A percentile compares a stretch with the other conserved stretches of the same genome.
Evolutionary conservation across 2,888 invertebrate species (phyloP).

Genomic region (Scrobipalpa atriplicella): DNA sequence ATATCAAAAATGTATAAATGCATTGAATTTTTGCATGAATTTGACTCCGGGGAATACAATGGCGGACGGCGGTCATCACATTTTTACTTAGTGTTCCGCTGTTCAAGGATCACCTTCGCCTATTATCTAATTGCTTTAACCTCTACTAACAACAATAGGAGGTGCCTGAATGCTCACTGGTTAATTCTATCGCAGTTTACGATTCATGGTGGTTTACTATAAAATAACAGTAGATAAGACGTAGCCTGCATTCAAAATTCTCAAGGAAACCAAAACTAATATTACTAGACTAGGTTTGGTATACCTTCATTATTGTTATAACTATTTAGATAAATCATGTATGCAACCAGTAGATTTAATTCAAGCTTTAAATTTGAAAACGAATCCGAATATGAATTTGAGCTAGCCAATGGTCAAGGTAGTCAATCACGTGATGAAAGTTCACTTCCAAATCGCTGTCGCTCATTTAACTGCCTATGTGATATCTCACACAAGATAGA

Average conservation of each 20-base stretch:
- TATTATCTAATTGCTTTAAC: conserved; percentile 73
- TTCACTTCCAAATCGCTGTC: not conserved
- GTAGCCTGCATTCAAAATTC: no score
- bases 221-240: no score
- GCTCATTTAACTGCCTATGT: not conserved
- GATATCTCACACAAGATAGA: no score
- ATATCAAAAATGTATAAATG: no score
- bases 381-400: no score
- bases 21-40: not conserved
- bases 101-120: conserved; percentile 64
- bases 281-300: no score
- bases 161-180: conserved; percentile 18
- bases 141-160: conserved; percentile 43
- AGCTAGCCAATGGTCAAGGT: not conserved
- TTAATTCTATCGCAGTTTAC: not conserved
- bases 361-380: no score
- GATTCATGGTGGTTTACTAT: no score
- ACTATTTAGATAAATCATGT: no score
- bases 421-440: not conserved
- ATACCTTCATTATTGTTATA: no score
- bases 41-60: no score
- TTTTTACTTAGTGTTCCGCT: conserved; percentile 37
- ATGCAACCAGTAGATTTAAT: not conserved
- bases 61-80: conserved; percentile 30
- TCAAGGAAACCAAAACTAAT: no score